Base-by-base conservation (phyloP, 2,797 vertebrate species). In the Acropternis orthonyx region DNA sequence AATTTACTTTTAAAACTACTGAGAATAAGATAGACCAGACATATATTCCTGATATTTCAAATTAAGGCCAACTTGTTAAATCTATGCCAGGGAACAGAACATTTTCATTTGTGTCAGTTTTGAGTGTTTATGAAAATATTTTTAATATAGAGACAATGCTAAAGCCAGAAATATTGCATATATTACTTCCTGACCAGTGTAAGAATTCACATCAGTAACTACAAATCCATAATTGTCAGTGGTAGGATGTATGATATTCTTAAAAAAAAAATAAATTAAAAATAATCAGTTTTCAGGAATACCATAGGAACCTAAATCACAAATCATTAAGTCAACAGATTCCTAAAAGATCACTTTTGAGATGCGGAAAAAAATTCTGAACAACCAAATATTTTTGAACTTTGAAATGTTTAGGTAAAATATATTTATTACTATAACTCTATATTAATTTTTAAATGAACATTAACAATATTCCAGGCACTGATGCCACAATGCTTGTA, bases 271-370 rank as follows among this genome's bases (percentile, higher is more conserved):
- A 86, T 37, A 23, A 27, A 65, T 14, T 3, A 6, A 17, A 54
- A 3, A 44, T 67, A 59, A 18, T 71, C 9, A 28, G 1, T 65
- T 76, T 76, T 69, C 17, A 88, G 8, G 8, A 65, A 52, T 39
- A 52, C 3, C 0, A 0, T 26, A 48, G 8, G 15, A 93, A 52
- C 5, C 2, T 63, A 32, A 65, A n/a, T 63, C 22, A 76, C 7
- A 7, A 9, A 1, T 18, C 27, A 37, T 41, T 59, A 77, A 48
- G 22, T 39, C 3, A 61, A 44, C 1, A 85, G 22, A 30, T 66
- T 55, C 14, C 14, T 43, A 58, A 8, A 3, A 55, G 8, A n/a
- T n/a, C 4, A 36, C 1, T 36, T 66, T 61, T n/a, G 26, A 65
- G 20, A 7, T n/a, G n/a, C n/a, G n/a, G 6, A 48, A 84, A 48